Conservation (phyloP, 2,888 invertebrate genomes). For the Aleiodes alternator region DNA sequence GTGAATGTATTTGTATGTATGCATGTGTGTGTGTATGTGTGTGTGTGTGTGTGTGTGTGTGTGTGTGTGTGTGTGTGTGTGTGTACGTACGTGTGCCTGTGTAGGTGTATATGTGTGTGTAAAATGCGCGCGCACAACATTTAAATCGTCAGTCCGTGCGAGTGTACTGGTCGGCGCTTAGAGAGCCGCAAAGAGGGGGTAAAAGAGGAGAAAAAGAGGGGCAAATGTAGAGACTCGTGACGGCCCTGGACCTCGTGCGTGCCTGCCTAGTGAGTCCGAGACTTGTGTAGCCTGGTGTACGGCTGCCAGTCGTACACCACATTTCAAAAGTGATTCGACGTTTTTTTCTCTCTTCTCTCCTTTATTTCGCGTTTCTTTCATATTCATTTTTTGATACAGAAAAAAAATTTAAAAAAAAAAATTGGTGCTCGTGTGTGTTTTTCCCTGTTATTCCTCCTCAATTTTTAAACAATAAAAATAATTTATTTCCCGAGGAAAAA, state of each 20-base stretch:
- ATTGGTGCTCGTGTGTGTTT: no score
- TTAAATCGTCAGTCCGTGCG: background rate
- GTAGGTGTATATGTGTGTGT: background rate
- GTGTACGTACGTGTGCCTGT: no score
- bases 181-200: background rate
- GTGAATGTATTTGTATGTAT: no score
- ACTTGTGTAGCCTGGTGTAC: conserved; percentile 37
- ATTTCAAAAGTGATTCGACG: background rate
- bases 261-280: conserved; percentile 48
- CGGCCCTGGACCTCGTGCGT: conserved; percentile 63
- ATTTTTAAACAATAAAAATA: no score
- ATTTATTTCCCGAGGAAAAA: no score
- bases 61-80: no score
- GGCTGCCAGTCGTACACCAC: conserved; percentile 27
- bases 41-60: no score
- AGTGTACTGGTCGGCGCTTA: background rate
- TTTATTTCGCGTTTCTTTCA: background rate
- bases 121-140: background rate
- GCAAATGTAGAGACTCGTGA: conserved; percentile 55
- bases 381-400: background rate
- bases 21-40: no score
- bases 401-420: background rate
- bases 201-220: background rate
- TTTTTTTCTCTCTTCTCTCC: background rate
- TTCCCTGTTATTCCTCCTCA: no score